Evolutionary conservation across 1,140 invertebrate species (phyloP).

Genomic region (Hyles vespertilio): DNA sequence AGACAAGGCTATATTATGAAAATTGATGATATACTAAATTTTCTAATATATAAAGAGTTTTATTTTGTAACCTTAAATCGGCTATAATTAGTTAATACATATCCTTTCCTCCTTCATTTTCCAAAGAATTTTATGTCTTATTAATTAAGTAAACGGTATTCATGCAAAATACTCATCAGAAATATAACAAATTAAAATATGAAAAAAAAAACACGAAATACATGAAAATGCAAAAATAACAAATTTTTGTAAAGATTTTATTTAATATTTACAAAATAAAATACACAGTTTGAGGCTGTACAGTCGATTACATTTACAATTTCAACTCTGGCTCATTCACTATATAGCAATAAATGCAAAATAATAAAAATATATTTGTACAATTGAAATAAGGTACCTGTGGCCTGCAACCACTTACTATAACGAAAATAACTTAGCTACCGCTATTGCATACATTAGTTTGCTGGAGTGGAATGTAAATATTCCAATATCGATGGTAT

Average conservation of each 20-base stretch:
- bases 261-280: conserved; percentile 24
- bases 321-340: too few relatives aligned
- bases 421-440: not conserved
- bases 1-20: conserved; percentile 55
- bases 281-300: not conserved
- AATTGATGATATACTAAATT: conserved; percentile 67
- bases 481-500: too few relatives aligned
- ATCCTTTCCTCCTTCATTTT: too few relatives aligned
- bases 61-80: conserved; percentile 25
- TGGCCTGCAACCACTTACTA: too few relatives aligned
- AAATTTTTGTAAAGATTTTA: conserved; percentile 10
- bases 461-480: conserved; percentile 10
- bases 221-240: not conserved
- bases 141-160: too few relatives aligned
- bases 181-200: too few relatives aligned
- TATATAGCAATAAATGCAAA: conserved; percentile 9
- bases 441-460: conserved; percentile 1
- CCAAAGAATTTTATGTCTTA: too few relatives aligned
- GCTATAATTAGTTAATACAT: too few relatives aligned
- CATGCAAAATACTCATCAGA: too few relatives aligned
- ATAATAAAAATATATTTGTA: conserved; percentile 4
- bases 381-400: not conserved
- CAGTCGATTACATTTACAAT: too few relatives aligned
- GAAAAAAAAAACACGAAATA: too few relatives aligned
- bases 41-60: conserved; percentile 56